These are phyloP conservation scores for Parnassius orleans DNA, from an alignment of 2,888 invertebrate genomes.

Conservation along the genomic window DNA sequence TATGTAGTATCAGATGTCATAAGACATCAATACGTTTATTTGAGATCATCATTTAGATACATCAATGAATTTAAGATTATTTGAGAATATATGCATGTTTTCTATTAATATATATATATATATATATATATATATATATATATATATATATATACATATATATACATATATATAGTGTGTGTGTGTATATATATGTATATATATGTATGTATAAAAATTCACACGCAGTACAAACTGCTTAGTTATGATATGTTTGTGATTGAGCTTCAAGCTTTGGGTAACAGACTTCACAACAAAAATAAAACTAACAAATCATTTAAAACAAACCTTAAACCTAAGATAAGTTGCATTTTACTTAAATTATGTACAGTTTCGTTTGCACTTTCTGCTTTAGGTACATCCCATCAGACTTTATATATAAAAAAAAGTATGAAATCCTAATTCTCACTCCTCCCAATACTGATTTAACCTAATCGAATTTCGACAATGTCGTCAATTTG, in stretches of 20 bases:
- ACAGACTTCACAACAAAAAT: constrained; percentile 56
- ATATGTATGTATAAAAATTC: constrained; percentile 8
- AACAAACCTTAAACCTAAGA: constrained; percentile 27
- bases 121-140: constrained; percentile 35
- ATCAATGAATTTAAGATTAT: not conserved
- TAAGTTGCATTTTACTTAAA: constrained; percentile 56
- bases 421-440: constrained; percentile 27
- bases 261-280: constrained; percentile 70
- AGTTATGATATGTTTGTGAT: constrained; percentile 69
- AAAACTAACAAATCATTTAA: constrained; percentile 27
- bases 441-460: constrained; percentile 46
- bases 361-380: constrained; percentile 68
- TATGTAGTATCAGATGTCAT: constrained; percentile 1
- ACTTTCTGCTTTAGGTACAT: constrained; percentile 45
- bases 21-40: constrained; percentile 2
- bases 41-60: constrained; percentile 17
- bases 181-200: constrained; percentile 23
- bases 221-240: constrained; percentile 44
- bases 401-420: constrained; percentile 40
- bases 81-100: constrained; percentile 3
- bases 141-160: too few relatives aligned
- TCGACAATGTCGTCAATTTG: constrained; percentile 31
- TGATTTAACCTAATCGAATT: constrained; percentile 36
- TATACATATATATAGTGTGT: constrained; percentile 42
- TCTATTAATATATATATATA: constrained; percentile 31